phyloP scores from a whole-genome alignment of 2,797 vertebrate species.

The Carapus acus region DNA sequence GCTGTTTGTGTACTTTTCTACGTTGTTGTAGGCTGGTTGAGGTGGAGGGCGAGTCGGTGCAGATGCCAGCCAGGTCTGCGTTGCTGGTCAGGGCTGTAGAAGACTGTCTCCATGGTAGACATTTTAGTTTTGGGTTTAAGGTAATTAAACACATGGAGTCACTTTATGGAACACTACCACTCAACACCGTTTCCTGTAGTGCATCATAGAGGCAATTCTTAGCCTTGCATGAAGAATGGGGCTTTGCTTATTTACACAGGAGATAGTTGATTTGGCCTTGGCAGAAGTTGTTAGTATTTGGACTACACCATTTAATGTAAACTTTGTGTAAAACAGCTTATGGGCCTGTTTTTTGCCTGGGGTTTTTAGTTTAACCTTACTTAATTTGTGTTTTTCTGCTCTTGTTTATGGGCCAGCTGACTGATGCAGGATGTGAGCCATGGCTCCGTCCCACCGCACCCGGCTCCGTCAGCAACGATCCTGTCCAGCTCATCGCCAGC shows the following conservation, averaged over 20 bases:
- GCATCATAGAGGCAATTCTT: too few relatives aligned
- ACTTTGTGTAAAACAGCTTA: too few relatives aligned
- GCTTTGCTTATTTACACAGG: too few relatives aligned
- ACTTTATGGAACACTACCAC: too few relatives aligned
- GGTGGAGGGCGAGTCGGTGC: slow-evolving; percentile 55
- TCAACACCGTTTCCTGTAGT: too few relatives aligned
- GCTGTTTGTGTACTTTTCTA: background rate
- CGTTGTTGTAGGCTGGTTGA: slow-evolving; percentile 56
- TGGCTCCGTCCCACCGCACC: slow-evolving; percentile 13
- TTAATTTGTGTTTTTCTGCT: background rate
- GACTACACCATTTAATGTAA: too few relatives aligned
- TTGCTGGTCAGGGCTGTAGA: slow-evolving; percentile 78
- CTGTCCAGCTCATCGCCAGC: slow-evolving; percentile 52
- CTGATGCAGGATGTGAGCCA: slow-evolving; percentile 28
- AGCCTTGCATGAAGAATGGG: too few relatives aligned
- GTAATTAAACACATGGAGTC: slow-evolving; percentile 61
- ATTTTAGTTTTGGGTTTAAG: slow-evolving; percentile 89
- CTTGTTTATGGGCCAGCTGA: slow-evolving; percentile 44
- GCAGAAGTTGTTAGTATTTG: too few relatives aligned
- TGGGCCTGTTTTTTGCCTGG: too few relatives aligned
- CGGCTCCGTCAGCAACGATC: slow-evolving; percentile 19
- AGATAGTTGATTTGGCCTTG: too few relatives aligned
- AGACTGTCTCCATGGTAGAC: slow-evolving; percentile 85
- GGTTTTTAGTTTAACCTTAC: background rate
- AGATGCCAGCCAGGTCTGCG: slow-evolving; percentile 49